Evolutionary conservation across 2,797 vertebrate species (phyloP).

Genomic region (Salarias fasciatus): DNA sequence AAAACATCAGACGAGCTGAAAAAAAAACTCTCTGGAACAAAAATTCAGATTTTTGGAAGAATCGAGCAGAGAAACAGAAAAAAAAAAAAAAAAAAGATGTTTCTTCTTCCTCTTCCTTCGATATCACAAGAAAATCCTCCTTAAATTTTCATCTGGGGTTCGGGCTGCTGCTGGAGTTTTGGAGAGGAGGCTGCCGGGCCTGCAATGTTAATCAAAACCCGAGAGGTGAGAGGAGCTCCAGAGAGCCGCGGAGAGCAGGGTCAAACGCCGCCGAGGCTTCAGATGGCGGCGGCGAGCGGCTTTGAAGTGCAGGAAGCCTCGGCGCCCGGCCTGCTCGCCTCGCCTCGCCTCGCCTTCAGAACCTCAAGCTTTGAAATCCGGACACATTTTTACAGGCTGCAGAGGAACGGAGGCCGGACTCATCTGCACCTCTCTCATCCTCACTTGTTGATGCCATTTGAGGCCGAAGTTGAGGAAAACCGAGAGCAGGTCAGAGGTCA

Average conservation of each 20-base stretch:
- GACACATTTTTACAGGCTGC: slow-evolving; percentile 63
- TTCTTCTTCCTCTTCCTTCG: slow-evolving; percentile 17
- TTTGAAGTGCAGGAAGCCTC: slow-evolving; percentile 85
- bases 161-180: slow-evolving; percentile 48
- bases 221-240: slow-evolving; percentile 44
- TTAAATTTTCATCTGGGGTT: slow-evolving; percentile 59
- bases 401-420: slow-evolving; percentile 51
- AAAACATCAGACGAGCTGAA: neutral
- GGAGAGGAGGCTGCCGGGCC: slow-evolving; percentile 33
- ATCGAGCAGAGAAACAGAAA: slow-evolving; percentile 1
- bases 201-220: slow-evolving; percentile 74
- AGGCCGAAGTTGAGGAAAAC: slow-evolving; percentile 25
- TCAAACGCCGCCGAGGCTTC: slow-evolving; percentile 69
- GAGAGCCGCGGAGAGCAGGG: slow-evolving; percentile 36
- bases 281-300: slow-evolving; percentile 76
- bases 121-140: slow-evolving; percentile 54
- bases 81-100: neutral
- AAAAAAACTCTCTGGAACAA: too few relatives aligned
- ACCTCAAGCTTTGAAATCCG: slow-evolving; percentile 81
- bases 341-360: too few relatives aligned
- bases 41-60: slow-evolving; percentile 1
- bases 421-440: slow-evolving; percentile 70
- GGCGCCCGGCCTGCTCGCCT: too few relatives aligned
- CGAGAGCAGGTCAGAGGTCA: neutral
- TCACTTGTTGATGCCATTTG: slow-evolving; percentile 42